Conservation (phyloP, 2,888 invertebrate genomes). For the Lycia hirtaria region DNA sequence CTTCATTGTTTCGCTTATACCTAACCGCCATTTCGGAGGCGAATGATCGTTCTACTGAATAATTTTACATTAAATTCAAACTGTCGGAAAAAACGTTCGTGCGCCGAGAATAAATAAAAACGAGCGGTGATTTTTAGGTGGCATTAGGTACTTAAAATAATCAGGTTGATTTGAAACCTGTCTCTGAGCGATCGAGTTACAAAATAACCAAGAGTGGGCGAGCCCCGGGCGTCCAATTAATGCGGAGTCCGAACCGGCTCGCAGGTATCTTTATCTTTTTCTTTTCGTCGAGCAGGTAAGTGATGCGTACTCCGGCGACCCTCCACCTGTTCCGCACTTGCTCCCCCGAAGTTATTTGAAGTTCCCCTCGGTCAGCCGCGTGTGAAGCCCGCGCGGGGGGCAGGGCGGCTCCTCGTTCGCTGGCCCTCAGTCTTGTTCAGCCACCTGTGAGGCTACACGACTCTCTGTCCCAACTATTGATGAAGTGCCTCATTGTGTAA, state of each 20-base stretch:
- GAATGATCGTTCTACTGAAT: conserved; percentile 27
- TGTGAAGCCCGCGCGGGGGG: conserved; percentile 49
- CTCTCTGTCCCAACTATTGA: conserved; percentile 59
- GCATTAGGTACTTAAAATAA: conserved; percentile 17
- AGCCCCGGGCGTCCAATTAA: conserved; percentile 66
- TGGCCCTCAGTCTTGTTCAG: conserved; percentile 68
- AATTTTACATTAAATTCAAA: conserved; percentile 15
- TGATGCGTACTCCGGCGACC: conserved; percentile 56
- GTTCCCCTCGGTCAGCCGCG: conserved; percentile 61
- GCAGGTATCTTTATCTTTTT: conserved; percentile 64
- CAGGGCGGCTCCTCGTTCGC: conserved; percentile 50
- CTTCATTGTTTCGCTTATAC: conserved; percentile 31
- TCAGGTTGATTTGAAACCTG: conserved; percentile 31
- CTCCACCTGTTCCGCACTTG: conserved; percentile 67
- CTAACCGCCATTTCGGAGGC: conserved; percentile 15
- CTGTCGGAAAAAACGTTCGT: conserved; percentile 9
- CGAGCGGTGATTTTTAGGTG: conserved; percentile 7
- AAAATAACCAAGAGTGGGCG: conserved; percentile 52
- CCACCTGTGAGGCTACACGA: conserved; percentile 76
- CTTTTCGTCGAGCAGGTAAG: conserved; percentile 67
- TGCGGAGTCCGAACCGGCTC: conserved; percentile 63
- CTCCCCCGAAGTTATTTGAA: conserved; percentile 54
- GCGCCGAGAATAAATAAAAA: conserved; percentile 20
- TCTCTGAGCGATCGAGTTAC: conserved; percentile 47
- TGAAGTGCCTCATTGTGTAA: conserved; percentile 67